A percentile compares a stretch with the other conserved stretches of the same genome.
Conservation (phyloP, 2,797 vertebrate genomes). For the Alosa sapidissima region DNA sequence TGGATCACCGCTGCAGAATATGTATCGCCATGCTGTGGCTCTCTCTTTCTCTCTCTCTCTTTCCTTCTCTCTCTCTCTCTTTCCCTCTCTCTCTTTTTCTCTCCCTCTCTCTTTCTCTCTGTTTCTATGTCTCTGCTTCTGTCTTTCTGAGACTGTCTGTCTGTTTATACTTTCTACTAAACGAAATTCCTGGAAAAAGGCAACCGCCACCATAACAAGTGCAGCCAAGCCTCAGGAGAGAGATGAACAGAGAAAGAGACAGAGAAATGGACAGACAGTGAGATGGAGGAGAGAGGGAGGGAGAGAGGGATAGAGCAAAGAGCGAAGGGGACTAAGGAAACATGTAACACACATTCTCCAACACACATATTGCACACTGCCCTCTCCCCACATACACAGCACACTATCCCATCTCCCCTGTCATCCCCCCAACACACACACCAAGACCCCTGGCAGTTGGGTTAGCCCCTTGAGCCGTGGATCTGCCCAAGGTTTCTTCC, state of each 20-base stretch:
- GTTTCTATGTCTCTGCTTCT: neutral
- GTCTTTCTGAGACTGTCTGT: neutral
- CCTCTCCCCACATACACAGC: too few relatives aligned
- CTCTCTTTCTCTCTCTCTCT: too few relatives aligned
- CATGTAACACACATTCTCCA: too few relatives aligned
- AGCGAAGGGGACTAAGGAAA: neutral
- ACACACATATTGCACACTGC: too few relatives aligned
- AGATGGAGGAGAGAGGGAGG: constrained; percentile 1
- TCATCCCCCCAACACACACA: too few relatives aligned
- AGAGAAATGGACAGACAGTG: neutral
- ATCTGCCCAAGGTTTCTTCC: too few relatives aligned
- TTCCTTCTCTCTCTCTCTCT: neutral
- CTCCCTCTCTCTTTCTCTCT: constrained; percentile 25
- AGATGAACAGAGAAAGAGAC: neutral
- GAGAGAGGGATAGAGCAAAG: neutral
- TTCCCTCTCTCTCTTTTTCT: neutral
- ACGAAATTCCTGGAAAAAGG: constrained; percentile 43
- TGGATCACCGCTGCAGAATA: too few relatives aligned
- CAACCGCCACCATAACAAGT: constrained; percentile 40
- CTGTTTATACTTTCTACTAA: constrained; percentile 25
- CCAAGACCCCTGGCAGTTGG: too few relatives aligned
- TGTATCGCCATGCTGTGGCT: too few relatives aligned
- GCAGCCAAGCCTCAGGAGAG: constrained; percentile 29
- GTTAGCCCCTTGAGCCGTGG: too few relatives aligned
- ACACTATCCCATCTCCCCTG: too few relatives aligned